Conservation (phyloP, 64 coral and sea anemone genomes). For the Dendrophyllia cribrosa region DNA sequence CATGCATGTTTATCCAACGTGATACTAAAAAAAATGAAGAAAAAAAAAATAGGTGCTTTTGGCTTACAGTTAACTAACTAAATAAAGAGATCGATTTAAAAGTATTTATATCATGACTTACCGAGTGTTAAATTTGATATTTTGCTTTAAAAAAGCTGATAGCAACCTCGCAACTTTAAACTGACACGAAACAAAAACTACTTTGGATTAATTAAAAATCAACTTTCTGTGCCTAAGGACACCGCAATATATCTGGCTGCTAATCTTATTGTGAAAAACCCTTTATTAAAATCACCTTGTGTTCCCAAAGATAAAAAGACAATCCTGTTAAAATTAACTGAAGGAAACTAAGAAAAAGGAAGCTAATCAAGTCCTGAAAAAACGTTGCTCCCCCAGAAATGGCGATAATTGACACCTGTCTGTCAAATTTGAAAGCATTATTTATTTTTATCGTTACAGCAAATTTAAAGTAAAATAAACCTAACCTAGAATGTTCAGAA, state of each 20-base stretch:
- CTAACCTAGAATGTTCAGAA: background rate
- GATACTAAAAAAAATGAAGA: too few species aligned
- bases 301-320: background rate
- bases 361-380: background rate
- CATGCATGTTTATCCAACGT: too few species aligned
- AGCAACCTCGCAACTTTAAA: background rate
- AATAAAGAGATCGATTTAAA: too few species aligned
- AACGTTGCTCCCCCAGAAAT: too few species aligned
- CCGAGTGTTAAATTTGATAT: background rate
- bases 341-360: background rate
- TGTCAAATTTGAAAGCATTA: background rate
- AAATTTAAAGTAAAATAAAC: background rate
- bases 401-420: slow-evolving; percentile 14
- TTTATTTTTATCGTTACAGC: background rate
- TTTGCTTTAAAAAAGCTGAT: background rate
- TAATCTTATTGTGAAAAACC: background rate
- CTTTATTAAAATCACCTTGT: background rate
- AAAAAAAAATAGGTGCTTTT: too few species aligned
- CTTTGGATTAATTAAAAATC: background rate
- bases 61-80: too few species aligned
- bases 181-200: background rate
- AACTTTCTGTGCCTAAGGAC: background rate
- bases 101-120: background rate
- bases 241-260: background rate
- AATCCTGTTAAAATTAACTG: background rate